Evolutionary conservation across 2,888 invertebrate genomes (phyloP), one percentile per base, ranked within the genome.

Genomic region (Iphiclides podalirius): DNA sequence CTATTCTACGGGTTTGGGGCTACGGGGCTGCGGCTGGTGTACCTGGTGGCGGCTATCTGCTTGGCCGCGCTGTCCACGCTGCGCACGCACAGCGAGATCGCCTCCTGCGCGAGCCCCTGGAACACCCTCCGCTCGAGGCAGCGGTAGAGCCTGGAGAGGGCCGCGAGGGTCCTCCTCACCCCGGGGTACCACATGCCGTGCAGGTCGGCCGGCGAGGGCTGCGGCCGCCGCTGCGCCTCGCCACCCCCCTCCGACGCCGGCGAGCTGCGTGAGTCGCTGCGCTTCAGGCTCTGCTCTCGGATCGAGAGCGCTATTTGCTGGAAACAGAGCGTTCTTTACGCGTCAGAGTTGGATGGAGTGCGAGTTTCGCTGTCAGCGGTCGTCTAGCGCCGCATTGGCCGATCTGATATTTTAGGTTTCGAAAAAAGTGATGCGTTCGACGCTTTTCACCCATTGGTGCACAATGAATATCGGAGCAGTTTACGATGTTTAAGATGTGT

Each of bases 151-250:
- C 99, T 93, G 0, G 99, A 98, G 2, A 99, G 88, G 55, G 98
- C 98, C 13, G 98, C 96, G 12, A 99, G 82, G 0, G 99, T 98
- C 36, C 99, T 90, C 12, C 99, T 91, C 0, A 99, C 98, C 0
- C 97, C 98, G 0, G 99, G 99, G 81, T 99, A 99, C 99, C 99
- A 99, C 98, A 99, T 98, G 16, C 99, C 99, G 81, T 99, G 99
- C 23, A 99, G 89, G 89, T 99, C 99, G 0, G 98, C 97, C 0
- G 98, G 96, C 0, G 96, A 96, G 70, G 93, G 93, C 6, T 70
- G 77, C 9, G 86, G 63, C 52, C 82, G 42, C 0, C 79, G 53
- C 31, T 79, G 79, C 0, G 79, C 75, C 53, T 83, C 87, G 94
- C 94, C 0, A 94, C 93, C 72, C 95, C 95, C 61, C 92, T 92